Conservation (phyloP, 2,797 vertebrate genomes). For the Cryptoblepharus egeriae region DNA sequence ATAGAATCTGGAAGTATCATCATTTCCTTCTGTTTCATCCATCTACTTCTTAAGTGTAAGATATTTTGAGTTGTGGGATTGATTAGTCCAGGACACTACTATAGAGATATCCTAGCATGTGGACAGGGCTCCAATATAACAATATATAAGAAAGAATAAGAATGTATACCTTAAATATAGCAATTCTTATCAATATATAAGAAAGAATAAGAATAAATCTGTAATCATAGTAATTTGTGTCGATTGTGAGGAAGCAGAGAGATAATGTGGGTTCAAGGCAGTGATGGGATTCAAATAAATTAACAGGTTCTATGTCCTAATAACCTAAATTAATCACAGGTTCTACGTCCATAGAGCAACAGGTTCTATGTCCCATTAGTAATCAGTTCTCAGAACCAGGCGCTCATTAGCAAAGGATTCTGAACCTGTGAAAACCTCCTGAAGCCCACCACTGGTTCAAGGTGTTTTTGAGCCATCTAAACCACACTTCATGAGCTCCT, state of each 20-base stretch:
- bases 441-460: too few species aligned
- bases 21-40: neutral
- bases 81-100: neutral
- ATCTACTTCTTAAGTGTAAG: neutral
- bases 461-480: neutral
- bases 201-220: neutral
- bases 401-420: too few species aligned
- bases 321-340: too few species aligned
- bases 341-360: too few species aligned
- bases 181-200: neutral
- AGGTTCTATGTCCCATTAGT: too few species aligned
- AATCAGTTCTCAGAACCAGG: too few species aligned
- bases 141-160: neutral
- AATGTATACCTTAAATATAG: too few species aligned
- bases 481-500: too few species aligned
- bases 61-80: neutral
- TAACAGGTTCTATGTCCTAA: too few species aligned
- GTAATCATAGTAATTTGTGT: neutral
- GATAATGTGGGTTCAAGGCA: neutral
- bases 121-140: neutral
- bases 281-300: too few species aligned
- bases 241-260: neutral
- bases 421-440: too few species aligned
- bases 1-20: neutral
- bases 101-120: neutral